Base-by-base conservation (phyloP, 2,113 vertebrate species). In the Rhegmatorhina hoffmannsi region DNA sequence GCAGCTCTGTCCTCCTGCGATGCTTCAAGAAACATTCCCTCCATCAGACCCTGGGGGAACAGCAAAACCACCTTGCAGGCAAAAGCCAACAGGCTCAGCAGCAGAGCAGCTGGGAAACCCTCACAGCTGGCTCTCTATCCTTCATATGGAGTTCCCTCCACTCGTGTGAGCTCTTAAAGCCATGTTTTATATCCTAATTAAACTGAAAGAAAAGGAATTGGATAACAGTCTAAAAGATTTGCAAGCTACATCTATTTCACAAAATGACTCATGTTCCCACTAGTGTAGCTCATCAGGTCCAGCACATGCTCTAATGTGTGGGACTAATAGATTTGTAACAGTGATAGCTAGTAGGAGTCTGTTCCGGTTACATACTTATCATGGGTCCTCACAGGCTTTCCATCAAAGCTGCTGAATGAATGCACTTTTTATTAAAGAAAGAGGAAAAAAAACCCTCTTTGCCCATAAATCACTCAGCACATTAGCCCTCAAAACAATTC, bases 151-250 rank as follows among this genome's bases (percentile, higher is more conserved):
- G 81, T 84, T 96, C 92, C 83, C 47, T 80, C 84, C 84, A 78
- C 82, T 95, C 29, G 2, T 56, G n/a, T 19, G 1, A 92, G 73
- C 91, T 94, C 70, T 84, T 84, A 79, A 87, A 87, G 64, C 92
- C 74, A 46, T 95, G 94, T 89, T 98, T 98, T 96, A 97, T 94
- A 93, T 97, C 96, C 97, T 97, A 96, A 98, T 97, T 98, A 98
- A 97, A 95, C 50, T 44, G 94, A 97, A 95, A 96, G 97, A 96
- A 96, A 96, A 94, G 56, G 96, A 97, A 98, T 88, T 96, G 95
- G 97, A 60, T 97, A 96, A 95, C 88, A 96, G 96, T 92, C 94
- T 72, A 81, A 85, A 91, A 96, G 97, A 95, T 83, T 89, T 94
- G 82, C 94, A 96, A 55, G 95, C 92, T 96, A 95, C 96, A 97